Base-by-base conservation (phyloP, 2,888 invertebrate species). In the Limnephilus rhombicus region DNA sequence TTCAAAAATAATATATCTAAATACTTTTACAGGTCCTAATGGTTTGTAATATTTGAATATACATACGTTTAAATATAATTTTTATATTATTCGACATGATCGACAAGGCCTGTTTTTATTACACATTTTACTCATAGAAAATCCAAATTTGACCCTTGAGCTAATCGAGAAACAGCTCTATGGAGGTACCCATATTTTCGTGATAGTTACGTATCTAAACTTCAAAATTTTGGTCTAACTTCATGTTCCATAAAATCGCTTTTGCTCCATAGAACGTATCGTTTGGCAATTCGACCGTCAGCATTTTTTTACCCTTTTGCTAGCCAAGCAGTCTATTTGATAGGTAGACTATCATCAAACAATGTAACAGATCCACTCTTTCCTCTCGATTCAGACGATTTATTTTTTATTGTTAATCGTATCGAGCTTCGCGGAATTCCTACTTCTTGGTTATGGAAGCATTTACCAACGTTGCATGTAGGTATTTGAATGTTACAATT, bases 311-410 rank as follows among this genome's bases (percentile, higher is more conserved):
- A 82, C 29, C 34, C 31, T 82, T 82, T 82, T 34, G 86, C 86
- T 86, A 29, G 41, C n/a, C 86, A 86, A 41, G 86, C 86, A 86
- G 86, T 45, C 86, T 41, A 34, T 82, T 82, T 82, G 82, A 82
- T 82, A 82, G 82, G 82, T 82, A 34, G 82, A 82, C 82, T 68
- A 82, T 34, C 82, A 82, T 82, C 82, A 82, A 82, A 34, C 82
- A 82, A 82, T 82, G 82, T 24, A 68, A 68, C 68, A 68, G 68
- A 68, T 68, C 68, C 68, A 68, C 68, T 68, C 68, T 68, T 68
- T 68, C 24, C 68, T 68, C 68, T 24, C 68, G 68, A n/a, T 24
- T 68, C 68, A 24, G 68, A 68, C 68, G 24, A 68, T 68, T 68
- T 24, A 24, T 68, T 68, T 68, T 68, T 68, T 68, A 68, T 68